These are phyloP conservation scores for Noturus placidus DNA, from an alignment of 2,113 vertebrate genomes.

Conservation along the genomic window DNA sequence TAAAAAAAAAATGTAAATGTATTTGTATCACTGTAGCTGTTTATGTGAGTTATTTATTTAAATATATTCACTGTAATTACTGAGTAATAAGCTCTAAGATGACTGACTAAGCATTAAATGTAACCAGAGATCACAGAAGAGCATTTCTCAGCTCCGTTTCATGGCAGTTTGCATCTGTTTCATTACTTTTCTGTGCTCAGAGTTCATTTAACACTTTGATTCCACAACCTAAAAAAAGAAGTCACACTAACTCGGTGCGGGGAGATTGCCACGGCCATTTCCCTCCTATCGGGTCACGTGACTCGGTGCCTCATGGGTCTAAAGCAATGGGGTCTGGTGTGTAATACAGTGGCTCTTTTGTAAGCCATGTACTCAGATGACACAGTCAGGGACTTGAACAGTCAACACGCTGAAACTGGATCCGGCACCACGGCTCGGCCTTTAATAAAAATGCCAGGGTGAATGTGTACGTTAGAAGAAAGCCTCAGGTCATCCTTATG, in stretches of 20 bases:
- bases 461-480: slow-evolving; percentile 34
- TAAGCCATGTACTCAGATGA: slow-evolving; percentile 59
- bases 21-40: neutral
- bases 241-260: slow-evolving; percentile 39
- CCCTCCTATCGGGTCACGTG: slow-evolving; percentile 54
- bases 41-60: too few relatives aligned
- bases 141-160: neutral
- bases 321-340: slow-evolving; percentile 59
- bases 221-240: slow-evolving; percentile 64
- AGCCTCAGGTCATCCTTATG: neutral
- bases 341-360: slow-evolving; percentile 61
- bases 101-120: neutral
- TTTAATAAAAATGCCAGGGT: slow-evolving; percentile 56
- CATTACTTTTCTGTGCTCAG: neutral
- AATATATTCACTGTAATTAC: neutral
- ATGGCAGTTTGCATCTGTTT: neutral
- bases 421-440: slow-evolving; percentile 47
- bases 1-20: neutral
- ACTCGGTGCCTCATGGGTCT: slow-evolving; percentile 44
- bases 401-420: slow-evolving; percentile 61
- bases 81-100: neutral
- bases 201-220: slow-evolving; percentile 53
- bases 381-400: slow-evolving; percentile 56
- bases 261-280: slow-evolving; percentile 51
- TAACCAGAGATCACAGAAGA: neutral